A percentile compares a stretch with the other conserved stretches of the same genome.
phyloP scores from a whole-genome alignment of 2,797 vertebrate species.

The Pseudocheirus occidentalis region DNA sequence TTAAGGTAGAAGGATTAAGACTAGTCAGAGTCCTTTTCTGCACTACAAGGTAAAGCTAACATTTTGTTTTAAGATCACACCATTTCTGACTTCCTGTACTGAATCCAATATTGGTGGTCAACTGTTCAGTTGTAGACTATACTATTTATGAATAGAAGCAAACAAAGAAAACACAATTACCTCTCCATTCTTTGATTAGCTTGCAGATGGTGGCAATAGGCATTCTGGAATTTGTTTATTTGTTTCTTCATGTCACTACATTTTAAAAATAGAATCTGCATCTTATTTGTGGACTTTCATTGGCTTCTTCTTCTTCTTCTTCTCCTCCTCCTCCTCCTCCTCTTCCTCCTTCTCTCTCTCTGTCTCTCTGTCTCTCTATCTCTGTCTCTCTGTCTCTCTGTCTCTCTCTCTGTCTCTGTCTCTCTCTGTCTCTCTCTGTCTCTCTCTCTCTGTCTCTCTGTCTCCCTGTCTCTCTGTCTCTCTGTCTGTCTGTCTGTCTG shows the following conservation, averaged over 20 bases:
- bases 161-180: conserved; percentile 84
- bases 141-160: conserved; percentile 78
- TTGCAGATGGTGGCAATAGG: conserved; percentile 86
- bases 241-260: conserved; percentile 85
- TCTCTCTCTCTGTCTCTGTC: too few species aligned
- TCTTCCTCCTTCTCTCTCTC: neutral
- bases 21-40: conserved; percentile 25
- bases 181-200: conserved; percentile 86
- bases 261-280: conserved; percentile 85
- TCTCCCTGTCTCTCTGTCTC: too few species aligned
- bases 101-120: neutral
- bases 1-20: neutral
- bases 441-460: too few species aligned
- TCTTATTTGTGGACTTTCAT: conserved; percentile 90
- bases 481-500: too few species aligned
- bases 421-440: too few species aligned
- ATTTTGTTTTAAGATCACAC: neutral
- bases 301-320: conserved; percentile 82
- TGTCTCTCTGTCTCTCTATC: too few species aligned
- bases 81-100: neutral
- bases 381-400: too few species aligned
- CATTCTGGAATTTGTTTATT: conserved; percentile 78
- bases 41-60: conserved; percentile 21
- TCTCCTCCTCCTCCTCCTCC: neutral
- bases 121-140: conserved; percentile 82